Evolutionary conservation across 2,113 vertebrate genomes (phyloP).

Genomic region (Amia ocellicauda): DNA sequence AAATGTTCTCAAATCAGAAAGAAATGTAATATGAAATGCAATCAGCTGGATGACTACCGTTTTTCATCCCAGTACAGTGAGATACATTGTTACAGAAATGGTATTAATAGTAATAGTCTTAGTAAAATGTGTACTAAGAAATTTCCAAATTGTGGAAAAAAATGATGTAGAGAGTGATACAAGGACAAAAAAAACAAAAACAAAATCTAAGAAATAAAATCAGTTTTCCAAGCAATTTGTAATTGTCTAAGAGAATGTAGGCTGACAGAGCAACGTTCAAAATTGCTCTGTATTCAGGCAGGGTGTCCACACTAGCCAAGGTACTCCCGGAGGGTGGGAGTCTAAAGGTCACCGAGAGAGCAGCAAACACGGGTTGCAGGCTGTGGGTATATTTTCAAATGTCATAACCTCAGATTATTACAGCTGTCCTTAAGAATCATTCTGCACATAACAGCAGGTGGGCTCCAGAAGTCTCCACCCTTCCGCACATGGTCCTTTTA

Average conservation of each 20-base stretch:
- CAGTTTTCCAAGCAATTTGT: not conserved
- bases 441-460: too few species aligned
- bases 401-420: conserved; percentile 1
- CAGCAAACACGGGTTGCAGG: not conserved
- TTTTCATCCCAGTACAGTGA: too few species aligned
- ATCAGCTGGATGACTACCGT: too few species aligned
- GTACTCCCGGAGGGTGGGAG: not conserved
- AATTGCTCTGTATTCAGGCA: not conserved
- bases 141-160: too few species aligned
- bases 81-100: too few species aligned
- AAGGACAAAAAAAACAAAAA: not conserved
- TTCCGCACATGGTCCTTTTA: too few species aligned
- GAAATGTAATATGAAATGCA: too few species aligned
- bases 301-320: not conserved
- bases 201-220: not conserved
- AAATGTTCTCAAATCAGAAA: too few species aligned
- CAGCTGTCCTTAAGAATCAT: not conserved
- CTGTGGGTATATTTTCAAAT: not conserved
- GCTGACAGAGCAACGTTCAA: not conserved
- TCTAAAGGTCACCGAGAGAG: not conserved
- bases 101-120: too few species aligned
- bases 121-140: too few species aligned
- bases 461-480: not conserved
- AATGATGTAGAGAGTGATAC: not conserved
- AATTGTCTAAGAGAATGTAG: not conserved